Evolutionary conservation across 2,113 vertebrate genomes (phyloP), one percentile per base, ranked within the genome.

Genomic region (Dicentrarchus labrax): DNA sequence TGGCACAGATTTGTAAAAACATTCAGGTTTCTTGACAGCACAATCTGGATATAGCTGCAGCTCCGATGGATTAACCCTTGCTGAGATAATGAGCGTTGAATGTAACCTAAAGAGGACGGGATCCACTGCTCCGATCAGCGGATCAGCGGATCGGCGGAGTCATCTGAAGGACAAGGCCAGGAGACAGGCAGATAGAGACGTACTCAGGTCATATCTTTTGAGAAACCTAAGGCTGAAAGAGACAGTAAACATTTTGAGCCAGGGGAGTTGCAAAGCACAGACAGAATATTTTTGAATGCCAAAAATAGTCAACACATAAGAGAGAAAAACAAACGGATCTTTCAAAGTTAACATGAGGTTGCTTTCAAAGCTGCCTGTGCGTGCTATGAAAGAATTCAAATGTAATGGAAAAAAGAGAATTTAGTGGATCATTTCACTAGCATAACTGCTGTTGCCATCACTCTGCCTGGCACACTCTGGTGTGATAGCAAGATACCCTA

Each of bases 1-100:
- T 80, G 72, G 36, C 59, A 48, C 16, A 1, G 57, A 65, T 53
- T 15, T 56, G 39, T 61, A 59, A 74, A 82, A 86, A 56, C 65
- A 80, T 70, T 78, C 17, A 22, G 51, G 19, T 72, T 83, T 82
- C 80, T 64, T 80, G 75, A 91, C 69, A 72, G 70, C 65, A 89
- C 85, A 83, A 76, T 89, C 85, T 90, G 88, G 74, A 80, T 82
- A 10, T 6, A 53, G 64, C 78, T 41, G 57, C 43, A 66, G 83
- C 60, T 76, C 72, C n/a, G 39, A n/a, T 72, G 72, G 87, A 91
- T 91, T 89, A 92, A 91, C 87, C 69, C 86, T 86, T 76, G 59
- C 71, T 68, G 60, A 0, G 30, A 67, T 80, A 77, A 89, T 66
- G 85, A 78, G 66, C 16, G 72, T 22, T 48, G 65, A 85, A 65